phyloP scores from a whole-genome alignment of 2,797 vertebrate species.

The Hypotaenidia philippensis region DNA sequence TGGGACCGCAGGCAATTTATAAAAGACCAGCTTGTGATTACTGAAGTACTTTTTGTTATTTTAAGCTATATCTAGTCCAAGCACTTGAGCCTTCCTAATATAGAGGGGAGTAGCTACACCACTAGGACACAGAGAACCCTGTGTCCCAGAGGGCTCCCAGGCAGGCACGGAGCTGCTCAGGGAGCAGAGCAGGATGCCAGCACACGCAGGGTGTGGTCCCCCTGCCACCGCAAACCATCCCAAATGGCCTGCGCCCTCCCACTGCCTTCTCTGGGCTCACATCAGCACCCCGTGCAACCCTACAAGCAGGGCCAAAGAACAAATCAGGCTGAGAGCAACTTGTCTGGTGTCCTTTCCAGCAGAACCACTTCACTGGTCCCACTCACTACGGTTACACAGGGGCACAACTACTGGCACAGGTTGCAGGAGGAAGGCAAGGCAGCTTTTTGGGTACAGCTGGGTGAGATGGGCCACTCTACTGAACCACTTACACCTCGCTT shows the following conservation, averaged over 20 bases:
- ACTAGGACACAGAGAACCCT: not conserved
- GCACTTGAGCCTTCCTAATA: conserved; percentile 2
- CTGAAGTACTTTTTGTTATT: conserved; percentile 32
- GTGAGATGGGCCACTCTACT: not conserved
- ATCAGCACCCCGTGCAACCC: not conserved
- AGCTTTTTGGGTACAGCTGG: not conserved
- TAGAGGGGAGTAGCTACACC: not conserved
- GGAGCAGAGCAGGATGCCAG: not conserved
- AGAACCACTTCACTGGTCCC: not conserved
- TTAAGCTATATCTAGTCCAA: conserved; percentile 3
- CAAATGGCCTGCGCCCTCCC: not conserved
- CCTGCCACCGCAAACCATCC: not conserved
- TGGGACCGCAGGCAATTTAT: not conserved
- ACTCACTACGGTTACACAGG: not conserved
- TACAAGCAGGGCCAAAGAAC: not conserved
- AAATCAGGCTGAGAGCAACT: not conserved
- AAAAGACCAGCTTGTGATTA: not conserved
- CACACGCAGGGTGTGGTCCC: not conserved
- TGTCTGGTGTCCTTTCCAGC: not conserved
- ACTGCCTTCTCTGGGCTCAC: not conserved
- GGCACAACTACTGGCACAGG: not conserved
- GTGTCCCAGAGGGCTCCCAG: not conserved
- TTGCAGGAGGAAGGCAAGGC: not conserved
- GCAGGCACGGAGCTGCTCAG: accelerated
- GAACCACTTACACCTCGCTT: not conserved